These are phyloP conservation scores for Glaucomys volans DNA, from an alignment of 2,113 vertebrate genomes.

Conservation along the genomic window DNA sequence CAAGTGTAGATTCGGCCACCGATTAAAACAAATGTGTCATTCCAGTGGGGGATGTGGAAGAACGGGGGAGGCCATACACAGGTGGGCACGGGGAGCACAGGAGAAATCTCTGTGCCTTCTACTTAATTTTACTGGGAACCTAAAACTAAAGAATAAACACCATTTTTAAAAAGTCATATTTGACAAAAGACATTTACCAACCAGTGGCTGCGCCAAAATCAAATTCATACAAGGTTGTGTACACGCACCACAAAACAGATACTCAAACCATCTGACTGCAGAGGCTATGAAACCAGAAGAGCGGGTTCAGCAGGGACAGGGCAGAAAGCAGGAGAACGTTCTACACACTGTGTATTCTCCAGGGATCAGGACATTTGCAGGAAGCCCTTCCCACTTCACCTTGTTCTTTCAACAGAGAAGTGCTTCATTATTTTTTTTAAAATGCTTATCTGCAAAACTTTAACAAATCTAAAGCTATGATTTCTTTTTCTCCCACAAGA, in stretches of 20 bases:
- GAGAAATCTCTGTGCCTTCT: neutral
- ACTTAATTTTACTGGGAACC: neutral
- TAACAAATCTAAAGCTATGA: neutral
- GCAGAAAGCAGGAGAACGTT: neutral
- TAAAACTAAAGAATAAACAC: neutral
- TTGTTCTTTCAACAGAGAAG: neutral
- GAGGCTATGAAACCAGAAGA: neutral
- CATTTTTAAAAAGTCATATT: neutral
- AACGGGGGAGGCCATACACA: neutral
- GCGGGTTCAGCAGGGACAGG: neutral
- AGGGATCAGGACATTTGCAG: neutral
- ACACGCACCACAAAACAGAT: neutral
- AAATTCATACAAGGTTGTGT: neutral
- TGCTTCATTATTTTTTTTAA: no score
- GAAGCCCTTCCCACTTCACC: neutral
- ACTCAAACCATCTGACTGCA: neutral
- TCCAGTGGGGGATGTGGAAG: neutral
- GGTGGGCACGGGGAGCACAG: rapidly evolving
- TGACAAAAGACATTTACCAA: neutral
- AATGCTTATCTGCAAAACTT: neutral
- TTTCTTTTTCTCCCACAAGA: neutral
- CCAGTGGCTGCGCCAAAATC: neutral
- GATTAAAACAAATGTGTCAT: neutral
- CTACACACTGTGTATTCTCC: rapidly evolving
- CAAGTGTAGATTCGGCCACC: rapidly evolving